A percentile compares a stretch with the other conserved stretches of the same genome.
Evolutionary conservation across 2,888 invertebrate genomes (phyloP).

Genomic region (Hypercompe scribonia): DNA sequence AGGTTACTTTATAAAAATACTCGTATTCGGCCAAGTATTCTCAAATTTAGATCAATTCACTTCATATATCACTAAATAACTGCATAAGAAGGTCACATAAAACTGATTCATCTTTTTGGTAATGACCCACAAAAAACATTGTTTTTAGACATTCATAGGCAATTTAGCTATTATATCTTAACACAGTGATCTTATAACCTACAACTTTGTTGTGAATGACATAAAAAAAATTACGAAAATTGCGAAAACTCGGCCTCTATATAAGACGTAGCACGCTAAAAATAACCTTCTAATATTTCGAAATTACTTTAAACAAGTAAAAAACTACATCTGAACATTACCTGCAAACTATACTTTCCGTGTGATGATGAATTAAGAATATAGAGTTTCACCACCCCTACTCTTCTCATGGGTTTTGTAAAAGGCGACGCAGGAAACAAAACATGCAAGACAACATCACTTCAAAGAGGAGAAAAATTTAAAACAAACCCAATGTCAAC

Average conservation of each 20-base stretch:
- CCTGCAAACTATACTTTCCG: too few species aligned
- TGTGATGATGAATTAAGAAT: too few species aligned
- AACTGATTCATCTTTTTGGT: conserved; percentile 15
- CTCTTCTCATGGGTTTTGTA: too few species aligned
- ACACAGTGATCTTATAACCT: conserved; percentile 6
- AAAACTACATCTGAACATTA: neutral
- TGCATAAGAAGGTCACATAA: conserved; percentile 8
- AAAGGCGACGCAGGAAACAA: too few species aligned
- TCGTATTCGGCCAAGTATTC: neutral
- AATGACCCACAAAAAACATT: conserved; percentile 22
- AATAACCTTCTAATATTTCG: conserved; percentile 3
- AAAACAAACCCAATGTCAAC: too few species aligned
- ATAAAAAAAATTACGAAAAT: conserved; percentile 3
- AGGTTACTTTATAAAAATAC: too few species aligned
- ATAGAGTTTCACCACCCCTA: too few species aligned
- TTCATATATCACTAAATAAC: conserved; percentile 7
- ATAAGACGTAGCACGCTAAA: neutral
- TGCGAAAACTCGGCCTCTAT: neutral
- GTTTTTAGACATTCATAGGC: neutral
- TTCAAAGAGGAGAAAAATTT: too few species aligned
- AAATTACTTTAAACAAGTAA: neutral
- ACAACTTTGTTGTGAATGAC: conserved; percentile 10
- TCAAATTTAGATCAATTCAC: neutral
- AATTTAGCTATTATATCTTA: conserved; percentile 13
- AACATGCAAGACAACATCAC: too few species aligned